phyloP scores from a whole-genome alignment of 2,888 invertebrate genomes.

The Ethmia dodecea region DNA sequence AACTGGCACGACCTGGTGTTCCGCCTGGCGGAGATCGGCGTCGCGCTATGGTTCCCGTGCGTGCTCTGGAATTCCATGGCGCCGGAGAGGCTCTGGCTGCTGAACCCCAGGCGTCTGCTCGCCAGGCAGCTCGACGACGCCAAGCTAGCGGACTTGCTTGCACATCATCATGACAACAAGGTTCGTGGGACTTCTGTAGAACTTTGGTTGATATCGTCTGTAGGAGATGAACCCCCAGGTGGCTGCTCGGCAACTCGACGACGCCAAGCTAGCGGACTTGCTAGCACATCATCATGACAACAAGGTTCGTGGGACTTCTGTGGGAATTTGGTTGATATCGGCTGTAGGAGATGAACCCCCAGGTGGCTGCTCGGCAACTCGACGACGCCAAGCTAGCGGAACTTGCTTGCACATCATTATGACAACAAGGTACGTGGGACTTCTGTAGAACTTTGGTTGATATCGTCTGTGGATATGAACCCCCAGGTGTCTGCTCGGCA shows the following conservation, averaged over 20 bases:
- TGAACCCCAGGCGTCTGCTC: slow-evolving; percentile 92
- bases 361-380: too few relatives aligned
- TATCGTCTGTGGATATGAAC: too few relatives aligned
- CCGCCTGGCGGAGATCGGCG: slow-evolving; percentile 93
- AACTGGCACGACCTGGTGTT: slow-evolving; percentile 96
- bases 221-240: slow-evolving; percentile 96
- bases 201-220: too few relatives aligned
- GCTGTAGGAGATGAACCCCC: too few relatives aligned
- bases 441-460: too few relatives aligned
- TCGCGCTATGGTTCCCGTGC: slow-evolving; percentile 96
- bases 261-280: slow-evolving; percentile 67
- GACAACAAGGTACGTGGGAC: too few relatives aligned
- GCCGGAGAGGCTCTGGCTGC: slow-evolving; percentile 94
- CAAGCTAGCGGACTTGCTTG: slow-evolving; percentile 59
- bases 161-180: slow-evolving; percentile 50
- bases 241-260: slow-evolving; percentile 83
- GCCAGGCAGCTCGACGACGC: slow-evolving; percentile 80
- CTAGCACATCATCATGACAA: slow-evolving; percentile 41
- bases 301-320: too few relatives aligned
- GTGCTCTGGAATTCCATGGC: slow-evolving; percentile 97
- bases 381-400: too few relatives aligned
- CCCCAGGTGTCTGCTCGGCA: too few relatives aligned
- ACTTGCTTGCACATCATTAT: too few relatives aligned
- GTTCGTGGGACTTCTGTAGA: too few relatives aligned
- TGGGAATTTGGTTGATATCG: too few relatives aligned